Percentiles rank a stretch among this genome's conserved stretches.
phyloP scores from a whole-genome alignment of 2,797 vertebrate species.

The Vultur gryphus region DNA sequence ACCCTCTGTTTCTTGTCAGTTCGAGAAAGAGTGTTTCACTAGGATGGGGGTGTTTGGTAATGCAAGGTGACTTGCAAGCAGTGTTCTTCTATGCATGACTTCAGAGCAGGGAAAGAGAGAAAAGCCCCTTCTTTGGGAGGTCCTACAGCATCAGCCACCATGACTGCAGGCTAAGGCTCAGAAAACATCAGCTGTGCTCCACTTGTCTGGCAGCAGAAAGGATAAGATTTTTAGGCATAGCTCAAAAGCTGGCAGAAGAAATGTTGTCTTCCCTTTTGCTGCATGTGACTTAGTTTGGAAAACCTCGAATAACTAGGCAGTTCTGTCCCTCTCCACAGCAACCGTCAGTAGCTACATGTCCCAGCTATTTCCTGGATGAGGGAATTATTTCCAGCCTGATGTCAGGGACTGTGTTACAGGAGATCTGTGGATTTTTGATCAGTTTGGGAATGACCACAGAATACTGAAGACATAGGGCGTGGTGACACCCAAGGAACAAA shows the following conservation, averaged over 20 bases:
- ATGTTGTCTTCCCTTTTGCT: background rate
- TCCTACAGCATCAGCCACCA: background rate
- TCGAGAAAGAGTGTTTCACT: background rate
- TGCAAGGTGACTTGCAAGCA: background rate
- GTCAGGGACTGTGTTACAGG: background rate
- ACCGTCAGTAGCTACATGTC: background rate
- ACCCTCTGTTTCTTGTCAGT: background rate
- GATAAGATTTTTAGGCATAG: background rate
- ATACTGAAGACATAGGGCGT: background rate
- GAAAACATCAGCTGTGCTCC: background rate
- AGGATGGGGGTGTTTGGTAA: background rate
- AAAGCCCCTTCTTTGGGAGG: background rate
- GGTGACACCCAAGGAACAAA: background rate
- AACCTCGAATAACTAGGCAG: constrained; percentile 3
- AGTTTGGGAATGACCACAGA: background rate
- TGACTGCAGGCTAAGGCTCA: background rate
- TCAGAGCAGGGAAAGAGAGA: background rate
- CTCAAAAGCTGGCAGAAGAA: background rate
- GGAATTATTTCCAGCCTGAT: constrained; percentile 17
- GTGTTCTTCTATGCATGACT: background rate
- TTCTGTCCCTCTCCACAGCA: constrained; percentile 20
- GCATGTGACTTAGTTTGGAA: constrained; percentile 16
- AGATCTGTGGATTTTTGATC: background rate
- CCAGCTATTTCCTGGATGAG: constrained; percentile 33
- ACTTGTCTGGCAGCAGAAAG: background rate